A percentile compares a stretch with the other conserved stretches of the same genome.
Conservation (phyloP, 2,888 invertebrate species). For the Caenorhabditis uteleia region DNA sequence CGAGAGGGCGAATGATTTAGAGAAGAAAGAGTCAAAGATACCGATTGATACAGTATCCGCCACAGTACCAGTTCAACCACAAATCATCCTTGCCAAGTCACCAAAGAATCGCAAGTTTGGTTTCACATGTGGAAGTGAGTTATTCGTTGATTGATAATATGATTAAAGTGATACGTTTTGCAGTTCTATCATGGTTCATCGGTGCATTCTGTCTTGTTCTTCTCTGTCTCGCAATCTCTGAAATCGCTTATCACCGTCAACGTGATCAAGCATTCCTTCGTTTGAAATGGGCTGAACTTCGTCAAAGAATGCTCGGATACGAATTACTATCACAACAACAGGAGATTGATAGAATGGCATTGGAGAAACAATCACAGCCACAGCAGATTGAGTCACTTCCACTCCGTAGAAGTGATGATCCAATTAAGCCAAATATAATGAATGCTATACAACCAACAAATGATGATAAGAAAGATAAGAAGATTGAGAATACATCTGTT, state of each 20-base stretch:
- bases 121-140: conserved; percentile 35
- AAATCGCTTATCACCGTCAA: conserved; percentile 66
- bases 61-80: conserved; percentile 33
- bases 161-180: conserved; percentile 7
- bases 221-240: conserved; percentile 61
- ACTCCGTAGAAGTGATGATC: conserved; percentile 30
- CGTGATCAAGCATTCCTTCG: conserved; percentile 67
- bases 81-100: conserved; percentile 35
- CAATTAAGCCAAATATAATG: conserved; percentile 30
- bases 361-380: conserved; percentile 27
- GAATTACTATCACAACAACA: conserved; percentile 48
- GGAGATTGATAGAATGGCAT: conserved; percentile 28
- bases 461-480: not conserved
- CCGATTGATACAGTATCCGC: conserved; percentile 3
- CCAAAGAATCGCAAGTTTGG: conserved; percentile 25
- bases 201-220: conserved; percentile 62
- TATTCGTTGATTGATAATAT: not conserved
- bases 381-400: conserved; percentile 28
- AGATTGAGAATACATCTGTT: not conserved
- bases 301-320: conserved; percentile 59
- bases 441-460: conserved; percentile 14
- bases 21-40: not conserved
- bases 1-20: conserved; percentile 13
- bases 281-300: conserved; percentile 66
- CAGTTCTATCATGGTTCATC: conserved; percentile 62